Evolutionary conservation across 2,113 vertebrate genomes (phyloP).

Genomic region (Xenopus laevis): DNA sequence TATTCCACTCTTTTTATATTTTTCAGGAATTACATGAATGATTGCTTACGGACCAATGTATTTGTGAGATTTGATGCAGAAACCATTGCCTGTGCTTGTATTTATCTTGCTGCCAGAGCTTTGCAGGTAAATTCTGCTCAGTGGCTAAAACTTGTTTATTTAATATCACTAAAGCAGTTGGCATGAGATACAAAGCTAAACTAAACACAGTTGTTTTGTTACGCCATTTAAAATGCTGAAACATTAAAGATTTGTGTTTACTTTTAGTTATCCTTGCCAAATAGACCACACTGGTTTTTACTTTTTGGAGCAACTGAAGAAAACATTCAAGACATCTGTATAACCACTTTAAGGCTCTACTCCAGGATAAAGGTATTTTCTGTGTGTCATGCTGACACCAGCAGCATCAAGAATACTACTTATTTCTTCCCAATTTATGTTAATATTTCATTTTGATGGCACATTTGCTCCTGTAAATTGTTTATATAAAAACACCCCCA

Average conservation of each 20-base stretch:
- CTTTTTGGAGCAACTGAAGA: constrained; percentile 91
- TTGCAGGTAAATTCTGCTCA: constrained; percentile 74
- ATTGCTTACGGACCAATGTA: constrained; percentile 91
- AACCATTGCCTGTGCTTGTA: constrained; percentile 96
- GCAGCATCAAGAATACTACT: no score
- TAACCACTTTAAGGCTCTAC: constrained; percentile 91
- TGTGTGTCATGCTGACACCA: not conserved
- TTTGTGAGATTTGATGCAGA: constrained; percentile 97
- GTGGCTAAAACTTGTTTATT: no score
- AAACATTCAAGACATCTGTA: constrained; percentile 91
- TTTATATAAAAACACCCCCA: no score
- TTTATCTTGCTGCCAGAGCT: constrained; percentile 92
- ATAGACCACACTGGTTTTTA: constrained; percentile 90
- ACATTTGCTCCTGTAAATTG: no score
- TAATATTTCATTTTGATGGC: no score
- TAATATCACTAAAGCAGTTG: no score
- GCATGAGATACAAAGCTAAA: no score
- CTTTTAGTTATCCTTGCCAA: constrained; percentile 85
- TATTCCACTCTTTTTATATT: no score
- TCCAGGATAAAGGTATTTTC: constrained; percentile 86
- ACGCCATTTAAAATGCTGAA: no score
- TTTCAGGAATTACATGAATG: constrained; percentile 97
- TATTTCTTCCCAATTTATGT: no score
- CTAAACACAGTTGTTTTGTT: no score
- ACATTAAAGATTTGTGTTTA: no score